Percentiles rank a stretch among this genome's conserved stretches.
Evolutionary conservation across 2,888 invertebrate genomes (phyloP).

Genomic region (Acanthosepion lycidas): DNA sequence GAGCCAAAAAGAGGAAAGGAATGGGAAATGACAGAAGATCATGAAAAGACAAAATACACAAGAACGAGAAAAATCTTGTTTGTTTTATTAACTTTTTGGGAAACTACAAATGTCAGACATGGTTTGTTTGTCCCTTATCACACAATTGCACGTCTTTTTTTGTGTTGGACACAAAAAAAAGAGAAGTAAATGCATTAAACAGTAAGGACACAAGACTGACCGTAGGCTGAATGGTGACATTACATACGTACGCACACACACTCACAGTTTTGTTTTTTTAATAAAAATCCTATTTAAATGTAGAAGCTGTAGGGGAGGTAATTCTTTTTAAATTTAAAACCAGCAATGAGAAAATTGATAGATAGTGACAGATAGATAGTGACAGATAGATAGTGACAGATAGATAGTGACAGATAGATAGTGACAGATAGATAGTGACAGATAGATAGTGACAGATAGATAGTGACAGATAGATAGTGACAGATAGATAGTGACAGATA

Average conservation of each 20-base stretch:
- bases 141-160: background rate
- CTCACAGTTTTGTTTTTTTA: background rate
- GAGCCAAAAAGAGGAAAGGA: no score
- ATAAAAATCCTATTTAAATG: background rate
- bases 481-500: no score
- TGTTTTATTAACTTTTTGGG: background rate
- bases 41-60: background rate
- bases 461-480: no score
- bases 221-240: background rate
- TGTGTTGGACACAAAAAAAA: background rate
- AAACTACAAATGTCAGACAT: background rate
- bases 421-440: no score
- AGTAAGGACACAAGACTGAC: background rate
- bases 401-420: no score
- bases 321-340: background rate
- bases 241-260: background rate
- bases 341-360: background rate
- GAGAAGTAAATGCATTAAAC: constrained; percentile 24
- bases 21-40: no score
- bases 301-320: background rate
- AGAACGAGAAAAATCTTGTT: background rate
- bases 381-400: no score
- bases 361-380: no score
- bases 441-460: no score
- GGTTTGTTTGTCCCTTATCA: background rate